Percentiles rank a stretch among this genome's conserved stretches.
Conservation (phyloP, 2,113 vertebrate species). For the Syngnathus typhle region DNA sequence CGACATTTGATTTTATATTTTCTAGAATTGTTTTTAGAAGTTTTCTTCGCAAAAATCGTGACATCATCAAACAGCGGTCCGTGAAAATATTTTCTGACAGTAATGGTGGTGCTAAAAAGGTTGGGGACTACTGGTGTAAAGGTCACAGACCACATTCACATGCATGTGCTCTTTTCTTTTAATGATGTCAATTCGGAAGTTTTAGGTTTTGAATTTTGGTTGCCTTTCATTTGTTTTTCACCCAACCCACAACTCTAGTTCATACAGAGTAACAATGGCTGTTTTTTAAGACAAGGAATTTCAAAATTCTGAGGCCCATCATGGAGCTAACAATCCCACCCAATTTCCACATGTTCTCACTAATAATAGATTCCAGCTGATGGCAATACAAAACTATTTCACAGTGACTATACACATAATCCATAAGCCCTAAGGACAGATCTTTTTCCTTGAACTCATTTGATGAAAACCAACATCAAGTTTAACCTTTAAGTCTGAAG, state of each 20-base stretch:
- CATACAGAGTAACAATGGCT: neutral
- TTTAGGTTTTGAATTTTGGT: neutral
- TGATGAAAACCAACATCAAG: neutral
- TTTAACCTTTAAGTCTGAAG: neutral
- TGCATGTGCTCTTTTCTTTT: neutral
- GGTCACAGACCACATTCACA: constrained; percentile 2
- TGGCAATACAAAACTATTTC: constrained; percentile 1
- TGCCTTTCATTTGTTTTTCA: neutral
- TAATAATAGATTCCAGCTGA: neutral
- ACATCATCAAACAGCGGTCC: too few species aligned
- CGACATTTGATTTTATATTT: too few species aligned
- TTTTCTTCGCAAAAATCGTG: too few species aligned
- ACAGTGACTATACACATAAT: neutral
- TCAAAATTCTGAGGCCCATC: neutral
- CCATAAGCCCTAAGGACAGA: constrained; percentile 1
- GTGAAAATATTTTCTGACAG: too few species aligned
- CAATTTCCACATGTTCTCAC: neutral
- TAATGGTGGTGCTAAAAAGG: too few species aligned
- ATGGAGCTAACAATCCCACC: neutral
- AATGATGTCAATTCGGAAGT: neutral
- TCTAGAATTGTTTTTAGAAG: too few species aligned
- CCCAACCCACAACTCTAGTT: neutral
- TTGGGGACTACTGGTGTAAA: too few species aligned
- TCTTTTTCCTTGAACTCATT: neutral
- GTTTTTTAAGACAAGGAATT: too few species aligned